These are phyloP conservation scores for Drosophila nigromelanica DNA, from an alignment of 1,140 invertebrate genomes.

Conservation along the genomic window DNA sequence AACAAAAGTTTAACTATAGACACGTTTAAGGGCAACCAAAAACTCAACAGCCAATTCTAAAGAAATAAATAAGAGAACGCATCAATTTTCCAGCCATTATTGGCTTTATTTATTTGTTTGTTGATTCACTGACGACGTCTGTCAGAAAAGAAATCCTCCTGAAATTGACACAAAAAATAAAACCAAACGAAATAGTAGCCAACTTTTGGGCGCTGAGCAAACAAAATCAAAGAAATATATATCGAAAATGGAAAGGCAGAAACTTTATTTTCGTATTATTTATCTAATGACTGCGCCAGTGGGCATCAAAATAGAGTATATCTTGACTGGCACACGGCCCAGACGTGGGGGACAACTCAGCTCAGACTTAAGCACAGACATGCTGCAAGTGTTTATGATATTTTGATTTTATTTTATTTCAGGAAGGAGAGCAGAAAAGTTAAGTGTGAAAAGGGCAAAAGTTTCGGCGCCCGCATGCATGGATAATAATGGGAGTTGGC, in stretches of 20 bases:
- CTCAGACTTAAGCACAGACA: constrained; percentile 1
- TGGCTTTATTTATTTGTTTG: constrained; percentile 74
- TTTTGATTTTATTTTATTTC: constrained; percentile 73
- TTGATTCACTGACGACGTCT: constrained; percentile 25
- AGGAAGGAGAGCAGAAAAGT: constrained; percentile 20
- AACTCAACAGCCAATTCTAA: constrained; percentile 6
- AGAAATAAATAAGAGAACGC: constrained; percentile 33
- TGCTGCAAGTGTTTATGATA: constrained; percentile 74
- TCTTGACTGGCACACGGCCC: constrained; percentile 37
- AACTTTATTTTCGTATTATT: constrained; percentile 68
- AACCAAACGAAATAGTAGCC: constrained; percentile 18
- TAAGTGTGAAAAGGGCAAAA: constrained; percentile 39
- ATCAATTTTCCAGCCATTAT: constrained; percentile 70
- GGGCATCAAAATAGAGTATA: constrained; percentile 49
- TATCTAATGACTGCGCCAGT: constrained; percentile 66
- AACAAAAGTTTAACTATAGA: background rate
- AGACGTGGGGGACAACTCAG: background rate
- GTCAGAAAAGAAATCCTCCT: constrained; percentile 27
- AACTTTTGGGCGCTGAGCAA: constrained; percentile 41
- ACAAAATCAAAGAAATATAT: constrained; percentile 32
- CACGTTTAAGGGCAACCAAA: constrained; percentile 9
- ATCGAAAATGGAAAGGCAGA: background rate
- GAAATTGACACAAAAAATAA: constrained; percentile 20
- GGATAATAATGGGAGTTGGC: constrained; percentile 58
- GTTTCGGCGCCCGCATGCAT: constrained; percentile 45